Conservation (phyloP, 2,888 invertebrate species). For the Peribatodes rhomboidaria region DNA sequence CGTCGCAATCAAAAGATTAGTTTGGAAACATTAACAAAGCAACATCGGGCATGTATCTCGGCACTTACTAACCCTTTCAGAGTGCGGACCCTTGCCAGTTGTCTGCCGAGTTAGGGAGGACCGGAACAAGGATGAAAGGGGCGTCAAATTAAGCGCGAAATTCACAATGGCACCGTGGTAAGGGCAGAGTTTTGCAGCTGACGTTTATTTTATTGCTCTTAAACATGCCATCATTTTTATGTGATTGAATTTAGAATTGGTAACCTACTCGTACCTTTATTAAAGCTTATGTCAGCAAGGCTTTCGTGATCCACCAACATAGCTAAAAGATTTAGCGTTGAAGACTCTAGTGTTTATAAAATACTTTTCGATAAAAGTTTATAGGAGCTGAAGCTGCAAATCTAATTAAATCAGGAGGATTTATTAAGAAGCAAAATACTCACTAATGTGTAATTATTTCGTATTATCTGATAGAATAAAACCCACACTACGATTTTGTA, state of each 20-base stretch:
- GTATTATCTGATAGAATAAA: too few species aligned
- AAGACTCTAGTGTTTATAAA: too few species aligned
- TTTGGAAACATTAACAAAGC: constrained; percentile 28
- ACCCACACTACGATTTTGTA: too few species aligned
- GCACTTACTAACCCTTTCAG: constrained; percentile 3
- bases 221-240: neutral
- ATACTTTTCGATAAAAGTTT: too few species aligned
- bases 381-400: too few species aligned
- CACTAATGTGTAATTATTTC: too few species aligned
- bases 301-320: too few species aligned
- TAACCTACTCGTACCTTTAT: too few species aligned
- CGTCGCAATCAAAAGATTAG: constrained; percentile 31
- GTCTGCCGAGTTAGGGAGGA: neutral
- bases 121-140: neutral
- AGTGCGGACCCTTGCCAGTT: neutral
- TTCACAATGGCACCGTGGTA: neutral
- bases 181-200: neutral
- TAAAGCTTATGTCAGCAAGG: too few species aligned
- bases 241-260: neutral
- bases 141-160: neutral
- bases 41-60: constrained; percentile 22
- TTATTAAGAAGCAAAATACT: too few species aligned
- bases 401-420: too few species aligned
- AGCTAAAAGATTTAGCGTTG: too few species aligned
- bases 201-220: neutral